Evolutionary conservation across 2,888 invertebrate genomes (phyloP).

Genomic region (Agonopterix heracliana): DNA sequence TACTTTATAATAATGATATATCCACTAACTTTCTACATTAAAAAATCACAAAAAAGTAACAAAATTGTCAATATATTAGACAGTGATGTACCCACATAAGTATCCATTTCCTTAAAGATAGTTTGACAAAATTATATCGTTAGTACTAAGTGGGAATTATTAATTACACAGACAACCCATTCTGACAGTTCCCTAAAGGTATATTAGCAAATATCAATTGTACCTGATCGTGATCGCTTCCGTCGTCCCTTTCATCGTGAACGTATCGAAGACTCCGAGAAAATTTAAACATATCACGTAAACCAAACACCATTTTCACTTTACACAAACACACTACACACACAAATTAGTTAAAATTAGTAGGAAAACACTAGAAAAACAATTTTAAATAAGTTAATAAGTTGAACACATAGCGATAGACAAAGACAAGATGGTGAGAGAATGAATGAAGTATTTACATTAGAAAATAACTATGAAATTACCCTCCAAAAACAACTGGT

Average conservation of each 20-base stretch:
- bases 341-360: constrained; percentile 15
- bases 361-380: constrained; percentile 6
- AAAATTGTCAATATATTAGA: too few species aligned
- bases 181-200: too few species aligned
- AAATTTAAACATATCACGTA: constrained; percentile 50
- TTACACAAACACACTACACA: constrained; percentile 20
- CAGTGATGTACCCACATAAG: too few species aligned
- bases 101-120: too few species aligned
- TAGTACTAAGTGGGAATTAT: too few species aligned
- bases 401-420: constrained; percentile 13
- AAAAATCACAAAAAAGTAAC: too few species aligned
- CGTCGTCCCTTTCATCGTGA: constrained; percentile 43
- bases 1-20: too few species aligned
- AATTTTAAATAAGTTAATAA: constrained; percentile 1
- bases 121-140: too few species aligned
- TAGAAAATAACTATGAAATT: constrained; percentile 10
- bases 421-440: constrained; percentile 16
- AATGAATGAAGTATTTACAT: constrained; percentile 12
- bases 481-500: constrained; percentile 22
- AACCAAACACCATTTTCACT: constrained; percentile 57
- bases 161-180: too few species aligned
- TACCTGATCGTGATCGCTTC: background rate
- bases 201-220: too few species aligned
- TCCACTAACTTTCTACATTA: too few species aligned
- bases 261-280: constrained; percentile 45